phyloP scores from a whole-genome alignment of 2,797 vertebrate species.

The Lutjanus argentimaculatus region DNA sequence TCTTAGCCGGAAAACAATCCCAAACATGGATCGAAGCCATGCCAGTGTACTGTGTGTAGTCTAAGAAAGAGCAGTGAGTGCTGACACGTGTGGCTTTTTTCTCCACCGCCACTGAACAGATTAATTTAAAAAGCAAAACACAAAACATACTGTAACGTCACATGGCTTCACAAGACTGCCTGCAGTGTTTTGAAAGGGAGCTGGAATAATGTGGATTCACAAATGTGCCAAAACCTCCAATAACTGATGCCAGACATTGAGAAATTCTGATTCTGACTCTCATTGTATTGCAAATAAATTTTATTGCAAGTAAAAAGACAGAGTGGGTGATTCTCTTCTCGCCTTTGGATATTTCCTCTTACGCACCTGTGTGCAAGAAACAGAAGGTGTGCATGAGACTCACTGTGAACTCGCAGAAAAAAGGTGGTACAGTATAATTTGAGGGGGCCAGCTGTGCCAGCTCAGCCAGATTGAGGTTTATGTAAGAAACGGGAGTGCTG shows the following conservation, averaged over 20 bases:
- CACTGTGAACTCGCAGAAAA: constrained; percentile 10
- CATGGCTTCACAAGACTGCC: neutral
- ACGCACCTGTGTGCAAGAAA: too few species aligned
- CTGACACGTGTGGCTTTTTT: constrained; percentile 18
- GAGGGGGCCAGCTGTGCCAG: constrained; percentile 15
- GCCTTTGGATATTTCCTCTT: too few species aligned
- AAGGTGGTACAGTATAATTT: neutral
- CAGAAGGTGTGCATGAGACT: neutral
- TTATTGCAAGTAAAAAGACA: too few species aligned
- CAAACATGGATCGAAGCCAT: neutral
- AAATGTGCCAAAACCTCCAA: constrained; percentile 12
- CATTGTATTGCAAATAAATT: too few species aligned
- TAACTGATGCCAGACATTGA: neutral
- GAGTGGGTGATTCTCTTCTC: too few species aligned
- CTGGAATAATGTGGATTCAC: neutral
- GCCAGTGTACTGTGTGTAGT: neutral
- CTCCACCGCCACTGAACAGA: neutral
- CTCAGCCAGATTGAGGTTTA: constrained; percentile 21
- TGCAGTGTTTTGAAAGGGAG: neutral
- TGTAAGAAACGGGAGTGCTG: constrained; percentile 2
- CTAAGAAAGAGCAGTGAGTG: neutral
- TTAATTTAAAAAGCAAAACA: neutral
- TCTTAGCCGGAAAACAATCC: constrained; percentile 10
- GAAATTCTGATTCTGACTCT: neutral
- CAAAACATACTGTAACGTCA: neutral